Base-by-base conservation (phyloP, 1,140 invertebrate genomes). In the Lordiphosa clarofinis region DNA sequence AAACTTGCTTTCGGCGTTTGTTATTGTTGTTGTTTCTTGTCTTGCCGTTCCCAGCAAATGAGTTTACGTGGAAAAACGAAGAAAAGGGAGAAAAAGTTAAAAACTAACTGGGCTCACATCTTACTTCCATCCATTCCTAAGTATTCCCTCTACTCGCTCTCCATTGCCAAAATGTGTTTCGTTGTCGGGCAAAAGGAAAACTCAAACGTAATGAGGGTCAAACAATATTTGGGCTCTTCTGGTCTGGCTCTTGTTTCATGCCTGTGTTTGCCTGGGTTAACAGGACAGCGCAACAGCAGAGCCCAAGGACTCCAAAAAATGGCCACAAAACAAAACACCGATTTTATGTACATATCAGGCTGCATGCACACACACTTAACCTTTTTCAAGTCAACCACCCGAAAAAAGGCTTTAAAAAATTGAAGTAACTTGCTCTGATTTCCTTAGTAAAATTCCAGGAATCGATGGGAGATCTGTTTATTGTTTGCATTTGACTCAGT, bases 191-290 rank as follows among this genome's bases (percentile, higher is more conserved):
- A 43, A 60, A 81, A 61, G 52, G 73, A 79, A 81, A 81, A 81
- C 71, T 81, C 66, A 75, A 79, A 82, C 66, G 73, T 79, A 79
- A 79, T 79, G 75, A 79, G 75, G 75, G 75, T 79, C 75, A 79
- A 79, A 70, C 75, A 64, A 66, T 75, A 67, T 79, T 79, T 79
- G 60, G 68, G 66, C 67, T n/a, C n/a, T n/a, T 70, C 57, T 81
- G 57, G 54, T 57, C 62, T 60, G 21, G 46, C 54, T 43, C 31
- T 52, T 48, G 58, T 38, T 37, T 44, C 47, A 54, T 57, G 59
- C 42, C 19, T 55, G 60, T 61, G 56, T 61, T 66, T 52, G 52
- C 40, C 52, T 55, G 53, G 47, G 42, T 62, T 31, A 40, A 31
- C 35, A 36, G 24, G 24, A 28, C 24, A 28, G 24, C 24, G 24